Evolutionary conservation across 1,140 invertebrate species (phyloP), one percentile per base, ranked within the genome.

Genomic region (Heliconius hewitsoni): DNA sequence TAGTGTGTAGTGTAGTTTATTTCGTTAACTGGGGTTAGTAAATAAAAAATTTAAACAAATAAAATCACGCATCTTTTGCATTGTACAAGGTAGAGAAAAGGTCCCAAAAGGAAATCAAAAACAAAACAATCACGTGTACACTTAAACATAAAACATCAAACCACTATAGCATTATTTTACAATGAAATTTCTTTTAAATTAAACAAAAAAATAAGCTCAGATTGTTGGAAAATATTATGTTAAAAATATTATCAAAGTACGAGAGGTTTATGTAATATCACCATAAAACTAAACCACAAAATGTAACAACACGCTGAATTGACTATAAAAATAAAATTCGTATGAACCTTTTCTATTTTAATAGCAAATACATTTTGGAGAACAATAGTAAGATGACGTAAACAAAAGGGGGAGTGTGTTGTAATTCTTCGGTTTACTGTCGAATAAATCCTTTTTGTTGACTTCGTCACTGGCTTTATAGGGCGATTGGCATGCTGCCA

Each of bases 401-500:
- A 80, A 76, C 79, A 80, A 76, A 76, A 73, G 73, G 73, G 50
- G 73, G 60, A 76, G 52, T 80, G 60, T 55, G 70, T 76, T 71
- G 74, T 80, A 80, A 76, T 76, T 80, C 79, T 76, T 66, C 70
- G 74, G 27, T 76, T 79, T 79, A 76, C 37, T 80, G 75, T 60
- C 79, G 71, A 80, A 72, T 52, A 55, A 80, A 80, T 80, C 73
- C 79, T 80, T 80, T 80, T 76, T 80, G 70, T 80, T 76, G 79
- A 76, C 78, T 75, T 50, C 73, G 46, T 70, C 73, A 79, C 78
- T 75, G 78, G 42, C 57, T 79, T 76, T 79, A 42, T 71, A 57
- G 78, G 34, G 27, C 73, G 39, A 72, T 79, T 75, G 78, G 78
- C 55, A 11, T 39, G 42, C 4, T 71, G 78, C 78, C 78, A 79